Evolutionary conservation across 92 coral and sea anemone genomes (phyloP).

Genomic region (Paramuricea clavata): DNA sequence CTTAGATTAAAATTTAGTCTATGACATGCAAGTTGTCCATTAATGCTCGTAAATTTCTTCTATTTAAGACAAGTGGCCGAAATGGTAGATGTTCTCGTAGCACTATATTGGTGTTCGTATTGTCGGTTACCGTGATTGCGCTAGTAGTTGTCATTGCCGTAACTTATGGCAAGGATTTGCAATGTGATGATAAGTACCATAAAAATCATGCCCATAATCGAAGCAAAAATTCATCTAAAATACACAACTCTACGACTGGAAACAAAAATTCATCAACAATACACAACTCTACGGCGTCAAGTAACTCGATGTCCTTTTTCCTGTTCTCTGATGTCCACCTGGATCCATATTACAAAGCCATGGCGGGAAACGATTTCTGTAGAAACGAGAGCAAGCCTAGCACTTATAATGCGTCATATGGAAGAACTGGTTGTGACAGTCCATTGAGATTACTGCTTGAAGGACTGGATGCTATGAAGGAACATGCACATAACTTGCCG

Average conservation of each 20-base stretch:
- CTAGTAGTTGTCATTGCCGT: slow-evolving; percentile 72
- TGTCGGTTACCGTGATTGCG: not conserved
- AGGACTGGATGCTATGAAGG: slow-evolving; percentile 70
- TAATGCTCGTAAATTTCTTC: no score
- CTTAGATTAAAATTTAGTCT: no score
- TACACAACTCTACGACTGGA: no score
- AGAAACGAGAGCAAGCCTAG: slow-evolving; percentile 63
- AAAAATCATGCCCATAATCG: no score
- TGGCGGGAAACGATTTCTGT: slow-evolving; percentile 63
- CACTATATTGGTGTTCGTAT: not conserved
- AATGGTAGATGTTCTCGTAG: not conserved
- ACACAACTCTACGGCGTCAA: slow-evolving; percentile 7
- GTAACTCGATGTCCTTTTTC: slow-evolving; percentile 68
- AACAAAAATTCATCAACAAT: no score
- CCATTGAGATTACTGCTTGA: slow-evolving; percentile 72
- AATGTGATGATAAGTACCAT: slow-evolving; percentile 35
- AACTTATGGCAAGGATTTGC: slow-evolving; percentile 67
- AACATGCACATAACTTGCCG: slow-evolving; percentile 40
- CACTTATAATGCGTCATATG: slow-evolving; percentile 81
- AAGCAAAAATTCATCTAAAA: no score
- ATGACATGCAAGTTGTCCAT: no score
- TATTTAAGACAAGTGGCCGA: not conserved
- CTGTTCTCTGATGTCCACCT: slow-evolving; percentile 85
- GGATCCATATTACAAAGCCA: slow-evolving; percentile 77
- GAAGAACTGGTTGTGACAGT: slow-evolving; percentile 87